Evolutionary conservation across 2,797 vertebrate species (phyloP).

Genomic region (Tokudaia tokunoshimensis): DNA sequence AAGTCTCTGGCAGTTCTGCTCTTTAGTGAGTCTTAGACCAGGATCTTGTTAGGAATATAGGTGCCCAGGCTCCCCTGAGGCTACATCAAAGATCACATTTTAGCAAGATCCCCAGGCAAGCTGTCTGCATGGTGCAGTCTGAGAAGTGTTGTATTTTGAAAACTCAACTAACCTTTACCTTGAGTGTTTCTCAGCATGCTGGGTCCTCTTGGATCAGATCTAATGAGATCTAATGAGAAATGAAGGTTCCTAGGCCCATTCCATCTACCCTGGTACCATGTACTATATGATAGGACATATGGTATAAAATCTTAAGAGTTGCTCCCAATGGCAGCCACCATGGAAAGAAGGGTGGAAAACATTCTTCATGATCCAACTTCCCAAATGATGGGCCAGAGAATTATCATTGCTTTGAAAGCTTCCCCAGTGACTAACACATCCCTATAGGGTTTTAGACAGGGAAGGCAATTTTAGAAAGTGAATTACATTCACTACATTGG

Average conservation of each 20-base stretch:
- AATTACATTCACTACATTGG: neutral
- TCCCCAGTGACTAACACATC: neutral
- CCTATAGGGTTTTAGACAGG: neutral
- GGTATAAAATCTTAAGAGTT: neutral
- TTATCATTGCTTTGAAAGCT: neutral
- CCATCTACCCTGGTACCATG: neutral
- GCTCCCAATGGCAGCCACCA: neutral
- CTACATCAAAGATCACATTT: neutral
- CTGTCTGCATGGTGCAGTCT: neutral
- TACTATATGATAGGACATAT: neutral
- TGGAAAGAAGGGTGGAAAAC: neutral
- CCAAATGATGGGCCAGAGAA: neutral
- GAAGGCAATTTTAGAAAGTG: neutral
- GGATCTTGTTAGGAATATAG: neutral
- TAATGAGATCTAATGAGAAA: neutral
- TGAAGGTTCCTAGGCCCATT: neutral
- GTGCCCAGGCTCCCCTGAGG: no score
- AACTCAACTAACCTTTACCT: neutral
- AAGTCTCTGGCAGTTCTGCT: neutral
- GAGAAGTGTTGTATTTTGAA: neutral
- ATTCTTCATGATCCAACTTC: neutral
- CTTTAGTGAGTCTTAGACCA: neutral
- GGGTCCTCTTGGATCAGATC: neutral
- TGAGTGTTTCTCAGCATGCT: neutral
- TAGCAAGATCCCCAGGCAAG: neutral